Conservation (phyloP, 2,888 invertebrate genomes). For the Autographa pulchrina region DNA sequence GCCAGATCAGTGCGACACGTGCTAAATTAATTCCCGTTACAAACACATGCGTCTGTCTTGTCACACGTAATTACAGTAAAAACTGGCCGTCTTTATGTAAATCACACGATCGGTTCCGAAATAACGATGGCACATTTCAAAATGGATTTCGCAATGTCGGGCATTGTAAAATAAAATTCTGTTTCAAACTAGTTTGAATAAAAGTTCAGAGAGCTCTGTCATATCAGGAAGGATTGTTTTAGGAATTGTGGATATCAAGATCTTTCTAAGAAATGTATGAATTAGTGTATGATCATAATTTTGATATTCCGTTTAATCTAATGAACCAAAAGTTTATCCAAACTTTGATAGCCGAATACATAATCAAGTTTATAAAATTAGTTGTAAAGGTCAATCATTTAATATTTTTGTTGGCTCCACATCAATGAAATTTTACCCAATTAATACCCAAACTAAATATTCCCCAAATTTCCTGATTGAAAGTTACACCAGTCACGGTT, state of each 20-base stretch:
- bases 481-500: slow-evolving; percentile 47
- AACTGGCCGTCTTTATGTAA: slow-evolving; percentile 35
- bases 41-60: slow-evolving; percentile 46
- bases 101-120: slow-evolving; percentile 18
- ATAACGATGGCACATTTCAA: slow-evolving; percentile 15
- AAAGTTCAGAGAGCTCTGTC: neutral
- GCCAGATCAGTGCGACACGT: slow-evolving; percentile 48
- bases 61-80: slow-evolving; percentile 56
- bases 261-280: no score
- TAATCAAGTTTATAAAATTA: neutral
- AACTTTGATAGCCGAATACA: neutral
- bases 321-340: neutral
- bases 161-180: neutral
- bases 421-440: slow-evolving; percentile 23
- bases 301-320: neutral
- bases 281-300: neutral
- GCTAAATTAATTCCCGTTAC: slow-evolving; percentile 49
- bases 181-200: neutral
- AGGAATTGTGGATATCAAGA: neutral
- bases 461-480: slow-evolving; percentile 54
- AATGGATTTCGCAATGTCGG: neutral
- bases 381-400: neutral
- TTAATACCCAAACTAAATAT: slow-evolving; percentile 34
- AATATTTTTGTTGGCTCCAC: slow-evolving; percentile 8
- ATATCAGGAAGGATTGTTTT: neutral